These are phyloP conservation scores for Harpalus rubripes DNA, from an alignment of 2,888 invertebrate species.

Conservation along the genomic window DNA sequence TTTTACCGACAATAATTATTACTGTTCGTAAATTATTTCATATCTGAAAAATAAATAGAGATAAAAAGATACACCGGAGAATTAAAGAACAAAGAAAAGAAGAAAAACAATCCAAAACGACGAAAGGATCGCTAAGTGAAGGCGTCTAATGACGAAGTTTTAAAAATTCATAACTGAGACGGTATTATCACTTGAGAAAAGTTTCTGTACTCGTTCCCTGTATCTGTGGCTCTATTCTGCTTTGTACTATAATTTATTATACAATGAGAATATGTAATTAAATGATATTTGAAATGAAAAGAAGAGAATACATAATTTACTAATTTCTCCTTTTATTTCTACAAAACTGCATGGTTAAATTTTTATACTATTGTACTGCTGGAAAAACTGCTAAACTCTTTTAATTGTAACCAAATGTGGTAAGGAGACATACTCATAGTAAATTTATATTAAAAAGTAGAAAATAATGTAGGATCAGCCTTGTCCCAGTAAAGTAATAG, in stretches of 20 bases:
- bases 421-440: too few species aligned
- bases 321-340: neutral
- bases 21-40: constrained; percentile 28
- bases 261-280: constrained; percentile 3
- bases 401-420: too few species aligned
- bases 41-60: constrained; percentile 27
- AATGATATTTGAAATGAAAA: neutral
- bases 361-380: too few species aligned
- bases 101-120: constrained; percentile 34
- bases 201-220: neutral
- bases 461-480: too few species aligned
- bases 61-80: constrained; percentile 21
- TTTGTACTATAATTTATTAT: neutral
- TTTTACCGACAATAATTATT: neutral
- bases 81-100: constrained; percentile 25
- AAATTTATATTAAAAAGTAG: too few species aligned
- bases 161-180: constrained; percentile 50
- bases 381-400: too few species aligned
- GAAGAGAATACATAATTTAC: neutral
- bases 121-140: constrained; percentile 32
- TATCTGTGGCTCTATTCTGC: neutral
- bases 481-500: too few species aligned
- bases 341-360: too few species aligned
- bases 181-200: constrained; percentile 46
- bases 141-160: constrained; percentile 50